Evolutionary conservation across 2,113 vertebrate species (phyloP).

Genomic region (Neotoma lepida): DNA sequence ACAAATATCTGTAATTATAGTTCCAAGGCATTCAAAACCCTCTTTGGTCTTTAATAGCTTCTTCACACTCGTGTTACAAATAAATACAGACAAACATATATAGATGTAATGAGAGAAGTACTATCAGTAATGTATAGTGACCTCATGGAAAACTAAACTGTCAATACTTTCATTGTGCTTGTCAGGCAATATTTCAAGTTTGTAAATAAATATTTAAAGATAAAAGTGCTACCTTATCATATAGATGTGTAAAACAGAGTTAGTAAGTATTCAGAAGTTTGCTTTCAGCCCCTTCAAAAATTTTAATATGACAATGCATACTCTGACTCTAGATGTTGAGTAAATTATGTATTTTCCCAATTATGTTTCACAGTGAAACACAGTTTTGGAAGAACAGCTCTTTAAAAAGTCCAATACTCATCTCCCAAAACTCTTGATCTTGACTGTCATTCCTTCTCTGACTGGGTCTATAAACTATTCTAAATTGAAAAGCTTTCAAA

Average conservation of each 20-base stretch:
- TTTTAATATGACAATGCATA: neutral
- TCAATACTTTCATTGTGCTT: neutral
- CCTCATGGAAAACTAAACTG: neutral
- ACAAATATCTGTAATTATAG: neutral
- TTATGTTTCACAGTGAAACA: constrained; percentile 15
- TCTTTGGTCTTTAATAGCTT: neutral
- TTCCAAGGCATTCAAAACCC: neutral
- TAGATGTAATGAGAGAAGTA: neutral
- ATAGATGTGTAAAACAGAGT: neutral
- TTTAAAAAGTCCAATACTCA: neutral
- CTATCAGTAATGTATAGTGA: neutral
- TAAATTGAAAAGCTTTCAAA: neutral
- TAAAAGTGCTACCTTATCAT: neutral
- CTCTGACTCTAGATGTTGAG: neutral
- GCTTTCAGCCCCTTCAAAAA: neutral
- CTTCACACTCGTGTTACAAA: neutral
- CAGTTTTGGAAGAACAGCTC: neutral
- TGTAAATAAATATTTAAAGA: neutral
- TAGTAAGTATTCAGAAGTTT: neutral
- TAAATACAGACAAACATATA: neutral
- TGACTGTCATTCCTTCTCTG: neutral
- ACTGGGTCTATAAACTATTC: neutral
- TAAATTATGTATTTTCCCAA: neutral
- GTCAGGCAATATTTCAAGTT: neutral
- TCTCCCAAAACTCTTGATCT: neutral